These are phyloP conservation scores for Eristalis tenax DNA, from an alignment of 2,888 invertebrate genomes.

Conservation along the genomic window DNA sequence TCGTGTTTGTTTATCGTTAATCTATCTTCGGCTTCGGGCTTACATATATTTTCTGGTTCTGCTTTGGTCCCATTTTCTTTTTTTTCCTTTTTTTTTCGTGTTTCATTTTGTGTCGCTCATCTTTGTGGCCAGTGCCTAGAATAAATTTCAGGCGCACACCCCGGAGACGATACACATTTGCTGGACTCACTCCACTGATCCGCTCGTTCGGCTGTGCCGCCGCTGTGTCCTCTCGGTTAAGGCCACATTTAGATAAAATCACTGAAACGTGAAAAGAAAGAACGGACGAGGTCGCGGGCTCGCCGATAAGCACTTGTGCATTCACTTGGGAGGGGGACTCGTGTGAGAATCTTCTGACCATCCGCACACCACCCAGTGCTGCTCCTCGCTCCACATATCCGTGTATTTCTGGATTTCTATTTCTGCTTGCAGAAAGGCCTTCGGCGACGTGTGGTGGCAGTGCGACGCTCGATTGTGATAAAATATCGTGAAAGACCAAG, in stretches of 20 bases:
- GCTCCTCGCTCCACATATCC: not conserved
- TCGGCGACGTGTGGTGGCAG: slow-evolving; percentile 31
- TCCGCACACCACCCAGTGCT: not conserved
- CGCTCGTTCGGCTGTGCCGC: not conserved
- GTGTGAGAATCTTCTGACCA: slow-evolving; percentile 14
- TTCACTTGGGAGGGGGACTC: not conserved
- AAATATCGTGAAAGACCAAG: not conserved
- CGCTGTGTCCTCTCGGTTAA: slow-evolving; percentile 20
- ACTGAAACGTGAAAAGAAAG: slow-evolving; percentile 2
- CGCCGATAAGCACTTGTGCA: not conserved
- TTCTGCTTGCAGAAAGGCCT: slow-evolving; percentile 52
- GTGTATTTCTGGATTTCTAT: slow-evolving; percentile 46
- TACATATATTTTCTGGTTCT: slow-evolving; percentile 15
- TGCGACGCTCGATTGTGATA: not conserved
- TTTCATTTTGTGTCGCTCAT: not conserved
- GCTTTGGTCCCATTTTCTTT: not conserved
- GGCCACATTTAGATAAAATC: slow-evolving; percentile 23
- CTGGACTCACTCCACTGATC: not conserved
- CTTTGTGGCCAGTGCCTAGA: slow-evolving; percentile 2
- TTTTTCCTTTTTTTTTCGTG: not conserved
- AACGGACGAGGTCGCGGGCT: not conserved
- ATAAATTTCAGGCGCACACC: slow-evolving; percentile 3
- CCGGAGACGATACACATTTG: not conserved
- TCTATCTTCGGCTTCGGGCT: slow-evolving; percentile 39
- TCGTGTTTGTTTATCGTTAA: slow-evolving; percentile 37